Base-by-base conservation (phyloP, 2,888 invertebrate species). In the Macrosoma leucophasiata region DNA sequence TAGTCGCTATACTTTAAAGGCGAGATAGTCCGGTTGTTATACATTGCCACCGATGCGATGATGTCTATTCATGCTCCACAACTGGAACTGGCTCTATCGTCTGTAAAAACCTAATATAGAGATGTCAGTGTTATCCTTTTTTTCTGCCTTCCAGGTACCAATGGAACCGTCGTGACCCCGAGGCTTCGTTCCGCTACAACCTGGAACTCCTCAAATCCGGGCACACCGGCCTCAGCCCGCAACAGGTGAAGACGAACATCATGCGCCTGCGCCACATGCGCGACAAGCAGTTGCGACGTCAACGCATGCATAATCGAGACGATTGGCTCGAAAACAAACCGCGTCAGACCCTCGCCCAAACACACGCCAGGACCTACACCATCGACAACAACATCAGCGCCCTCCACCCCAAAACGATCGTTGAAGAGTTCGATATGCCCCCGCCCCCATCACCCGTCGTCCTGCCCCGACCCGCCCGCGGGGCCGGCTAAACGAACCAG, bases 321-420 rank as follows among this genome's bases (percentile, higher is more conserved):
- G 81, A 78, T 40, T 76, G 79, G 77, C 68, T 81, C 7, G 65
- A 62, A 37, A 69, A 76, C 58, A 71, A 76, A 37, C 62, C 65
- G 0, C 59, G 56, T 14, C 71, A 64, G n/a, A 63, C 64, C 0
- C 63, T 85, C 10, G 66, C 79, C 3, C 71, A 84, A 11, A 81
- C 85, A 1, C 87, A 85, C 52, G 85, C 78, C 4, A 55, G 73
- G 8, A 88, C 87, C 0, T 88, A 87, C 55, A 85, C 81, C 4
- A 66, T 87, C 15, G 74, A 85, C 24, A 82, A 81, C 42, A 82
- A 84, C 39, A 75, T 84, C 38, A 85, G 86, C 55, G 86, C 86
- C 1, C 62, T 87, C 3, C 86, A 88, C 50, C 89, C 88, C 2
- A 86, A 85, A 46, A 81, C 86, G 1, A 88, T 88, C 19, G 85